phyloP scores from a whole-genome alignment of 2,888 invertebrate genomes.

The Phengaris alcon region DNA sequence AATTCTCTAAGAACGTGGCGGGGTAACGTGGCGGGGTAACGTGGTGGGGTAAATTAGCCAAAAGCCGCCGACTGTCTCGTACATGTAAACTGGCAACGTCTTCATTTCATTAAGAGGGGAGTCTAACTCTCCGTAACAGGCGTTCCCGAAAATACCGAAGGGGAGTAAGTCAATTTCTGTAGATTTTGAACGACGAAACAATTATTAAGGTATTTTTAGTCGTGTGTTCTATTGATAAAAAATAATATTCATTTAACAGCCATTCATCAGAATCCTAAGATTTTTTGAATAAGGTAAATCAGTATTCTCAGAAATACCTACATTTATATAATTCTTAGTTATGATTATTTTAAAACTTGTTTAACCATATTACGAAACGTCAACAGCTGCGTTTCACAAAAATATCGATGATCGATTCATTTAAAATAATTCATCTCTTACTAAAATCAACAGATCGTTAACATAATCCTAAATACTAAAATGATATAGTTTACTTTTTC shows the following conservation, averaged over 20 bases:
- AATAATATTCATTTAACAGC: too few species aligned
- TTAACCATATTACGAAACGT: too few species aligned
- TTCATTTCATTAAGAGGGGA: constrained; percentile 60
- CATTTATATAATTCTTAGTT: too few species aligned
- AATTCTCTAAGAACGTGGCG: constrained; percentile 34
- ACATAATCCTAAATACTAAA: neutral
- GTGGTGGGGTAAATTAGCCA: constrained; percentile 44
- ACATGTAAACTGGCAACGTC: constrained; percentile 56
- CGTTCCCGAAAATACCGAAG: constrained; percentile 28
- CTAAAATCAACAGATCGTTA: neutral
- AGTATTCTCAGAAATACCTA: too few species aligned
- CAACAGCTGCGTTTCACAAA: too few species aligned
- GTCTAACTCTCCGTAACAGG: constrained; percentile 46
- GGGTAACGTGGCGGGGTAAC: neutral
- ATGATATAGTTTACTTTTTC: constrained; percentile 21
- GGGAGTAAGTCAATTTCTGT: constrained; percentile 31
- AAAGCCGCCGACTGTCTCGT: constrained; percentile 47
- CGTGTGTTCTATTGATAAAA: too few species aligned
- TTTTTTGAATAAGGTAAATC: too few species aligned
- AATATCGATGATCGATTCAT: too few species aligned
- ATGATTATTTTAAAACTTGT: too few species aligned
- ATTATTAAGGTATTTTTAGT: neutral
- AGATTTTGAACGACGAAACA: neutral
- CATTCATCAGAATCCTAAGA: too few species aligned
- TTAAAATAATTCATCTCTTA: too few species aligned